These are phyloP conservation scores for Mylabris sibirica DNA, from an alignment of 2,888 invertebrate species.

Conservation along the genomic window DNA sequence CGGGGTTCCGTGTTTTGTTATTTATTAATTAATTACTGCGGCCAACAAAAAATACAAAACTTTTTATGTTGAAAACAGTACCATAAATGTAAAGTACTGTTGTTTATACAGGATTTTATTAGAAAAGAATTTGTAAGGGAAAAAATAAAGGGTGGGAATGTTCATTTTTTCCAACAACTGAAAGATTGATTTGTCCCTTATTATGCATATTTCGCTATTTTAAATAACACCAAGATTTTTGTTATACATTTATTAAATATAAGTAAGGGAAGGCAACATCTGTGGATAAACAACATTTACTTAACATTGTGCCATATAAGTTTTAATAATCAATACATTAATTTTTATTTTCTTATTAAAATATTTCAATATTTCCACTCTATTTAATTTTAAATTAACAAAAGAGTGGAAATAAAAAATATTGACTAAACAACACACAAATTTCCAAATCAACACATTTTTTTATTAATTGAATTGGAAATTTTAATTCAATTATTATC, in stretches of 20 bases:
- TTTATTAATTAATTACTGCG: too few species aligned
- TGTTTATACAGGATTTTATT: background rate
- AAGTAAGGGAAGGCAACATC: slow-evolving; percentile 42
- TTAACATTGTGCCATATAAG: slow-evolving; percentile 31
- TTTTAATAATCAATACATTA: slow-evolving; percentile 28
- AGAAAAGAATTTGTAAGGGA: background rate
- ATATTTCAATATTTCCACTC: slow-evolving; percentile 21
- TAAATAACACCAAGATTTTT: background rate
- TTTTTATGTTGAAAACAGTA: too few species aligned
- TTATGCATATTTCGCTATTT: too few species aligned
- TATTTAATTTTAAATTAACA: slow-evolving; percentile 15
- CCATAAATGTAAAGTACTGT: too few species aligned
- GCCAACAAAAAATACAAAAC: too few species aligned
- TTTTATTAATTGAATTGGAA: background rate
- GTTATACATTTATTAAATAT: slow-evolving; percentile 40
- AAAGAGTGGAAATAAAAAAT: background rate
- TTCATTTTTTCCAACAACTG: too few species aligned
- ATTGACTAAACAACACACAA: background rate
- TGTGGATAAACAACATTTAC: slow-evolving; percentile 38
- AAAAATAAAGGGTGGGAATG: background rate
- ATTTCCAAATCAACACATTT: background rate
- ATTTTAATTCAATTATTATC: background rate
- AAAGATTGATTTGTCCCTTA: too few species aligned
- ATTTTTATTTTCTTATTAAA: background rate
- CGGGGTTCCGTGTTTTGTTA: too few species aligned